phyloP scores from a whole-genome alignment of 1,140 invertebrate species.

The Drosophila quadrilineata region DNA sequence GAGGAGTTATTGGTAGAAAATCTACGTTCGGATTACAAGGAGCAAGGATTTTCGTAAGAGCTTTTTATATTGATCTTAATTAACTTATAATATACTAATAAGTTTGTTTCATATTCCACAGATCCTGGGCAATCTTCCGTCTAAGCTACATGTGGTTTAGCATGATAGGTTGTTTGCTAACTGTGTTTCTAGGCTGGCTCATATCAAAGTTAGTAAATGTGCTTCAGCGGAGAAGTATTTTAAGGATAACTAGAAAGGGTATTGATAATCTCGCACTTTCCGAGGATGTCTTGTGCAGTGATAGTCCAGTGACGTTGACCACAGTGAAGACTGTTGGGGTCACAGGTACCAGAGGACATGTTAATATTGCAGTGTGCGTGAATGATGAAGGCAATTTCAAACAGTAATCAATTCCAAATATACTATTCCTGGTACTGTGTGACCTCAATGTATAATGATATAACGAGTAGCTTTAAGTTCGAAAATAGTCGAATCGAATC shows the following conservation, averaged over 20 bases:
- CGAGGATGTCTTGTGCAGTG: constrained; percentile 53
- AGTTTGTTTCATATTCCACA: constrained; percentile 9
- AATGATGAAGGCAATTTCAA: constrained; percentile 53
- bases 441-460: constrained; percentile 69
- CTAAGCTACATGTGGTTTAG: constrained; percentile 87
- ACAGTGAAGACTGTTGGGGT: constrained; percentile 22
- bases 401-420: neutral
- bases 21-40: neutral
- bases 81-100: neutral
- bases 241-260: constrained; percentile 81
- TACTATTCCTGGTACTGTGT: constrained; percentile 42
- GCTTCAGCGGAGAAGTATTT: constrained; percentile 61
- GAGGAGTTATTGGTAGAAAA: constrained; percentile 39
- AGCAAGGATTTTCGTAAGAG: constrained; percentile 66
- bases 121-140: constrained; percentile 84
- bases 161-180: constrained; percentile 87
- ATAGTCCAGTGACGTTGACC: constrained; percentile 37
- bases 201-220: constrained; percentile 87
- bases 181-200: constrained; percentile 87
- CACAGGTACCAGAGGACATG: constrained; percentile 43
- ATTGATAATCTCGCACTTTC: constrained; percentile 75
- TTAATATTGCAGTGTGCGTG: constrained; percentile 68
- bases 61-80: neutral
- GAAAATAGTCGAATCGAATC: constrained; percentile 14
- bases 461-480: constrained; percentile 18